A percentile compares a stretch with the other conserved stretches of the same genome.
phyloP scores from a whole-genome alignment of 2,113 vertebrate genomes.

The Excalfactoria chinensis region DNA sequence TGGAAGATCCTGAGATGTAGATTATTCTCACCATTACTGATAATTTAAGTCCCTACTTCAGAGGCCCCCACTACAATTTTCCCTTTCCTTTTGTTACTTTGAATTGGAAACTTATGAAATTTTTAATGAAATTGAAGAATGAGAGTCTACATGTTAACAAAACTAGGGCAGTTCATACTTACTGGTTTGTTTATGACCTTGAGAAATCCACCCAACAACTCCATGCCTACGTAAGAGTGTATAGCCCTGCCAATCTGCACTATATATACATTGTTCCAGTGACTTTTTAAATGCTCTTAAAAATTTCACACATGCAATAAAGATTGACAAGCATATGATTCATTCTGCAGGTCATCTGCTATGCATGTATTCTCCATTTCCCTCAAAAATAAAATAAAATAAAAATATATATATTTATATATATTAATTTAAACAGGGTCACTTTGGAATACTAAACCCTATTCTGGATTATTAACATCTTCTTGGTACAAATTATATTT shows the following conservation, averaged over 20 bases:
- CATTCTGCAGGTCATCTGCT: not conserved
- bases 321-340: not conserved
- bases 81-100: not conserved
- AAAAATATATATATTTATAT: no score
- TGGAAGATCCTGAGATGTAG: not conserved
- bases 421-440: not conserved
- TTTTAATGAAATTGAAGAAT: not conserved
- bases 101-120: not conserved
- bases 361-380: not conserved
- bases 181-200: not conserved
- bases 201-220: not conserved
- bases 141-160: not conserved
- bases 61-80: not conserved
- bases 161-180: not conserved
- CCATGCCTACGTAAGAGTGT: not conserved
- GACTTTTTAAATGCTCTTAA: not conserved
- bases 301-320: not conserved
- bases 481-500: not conserved
- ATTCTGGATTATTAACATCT: not conserved
- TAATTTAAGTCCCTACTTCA: not conserved
- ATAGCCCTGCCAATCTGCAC: not conserved
- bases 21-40: not conserved
- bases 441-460: not conserved
- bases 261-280: not conserved
- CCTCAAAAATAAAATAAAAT: not conserved